Base-by-base conservation (phyloP, 2,888 invertebrate genomes). In the Philopedon plagiatum region DNA sequence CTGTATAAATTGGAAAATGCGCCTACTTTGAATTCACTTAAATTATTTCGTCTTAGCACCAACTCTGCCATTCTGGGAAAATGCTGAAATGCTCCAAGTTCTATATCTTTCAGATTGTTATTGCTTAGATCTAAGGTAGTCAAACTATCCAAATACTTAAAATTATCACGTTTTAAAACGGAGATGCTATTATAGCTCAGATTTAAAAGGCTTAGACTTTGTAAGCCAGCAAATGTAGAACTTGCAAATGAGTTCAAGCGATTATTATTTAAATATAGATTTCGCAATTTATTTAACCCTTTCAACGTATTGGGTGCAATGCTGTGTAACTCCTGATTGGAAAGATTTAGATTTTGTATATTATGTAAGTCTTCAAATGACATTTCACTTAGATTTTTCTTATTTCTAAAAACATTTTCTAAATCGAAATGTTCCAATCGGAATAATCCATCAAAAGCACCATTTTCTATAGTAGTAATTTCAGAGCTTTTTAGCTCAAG, bases 1-100 rank as follows among this genome's bases (percentile, higher is more conserved):
- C 21, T 21, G 18, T 62, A 61, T 41, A 79, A 64, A 64, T 78
- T 78, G 15, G 78, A 77, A 37, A 79, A 74, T 9, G 65, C 71
- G 0, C 79, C 79, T 7, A 73, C 76, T 34, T 77, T 73, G 19
- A 78, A 60, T 29, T 70, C 63, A 29, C 64, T 67, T 7, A 79
- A 56, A 1, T 65, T 46, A 56, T 79, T 79, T 15, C 62, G 60
- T 21, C 60, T 71, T n/a, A 79, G 46, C 66, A 74, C 73, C 19
- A 78, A 58, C 7, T 23, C n/a, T 37, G 39, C 39, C 26, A 79
- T 44, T 8, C 39, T 19, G 1, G 76, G 56, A 26, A 77, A 72
- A 34, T 66, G 44, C 29, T 76, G 76, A 21, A 79, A 76, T 23
- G 67, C 64, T 0, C 78, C 78, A 1, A 76, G 32, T 13, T 71